Evolutionary conservation across 2,888 invertebrate species (phyloP).

Genomic region (Pammene aurita): DNA sequence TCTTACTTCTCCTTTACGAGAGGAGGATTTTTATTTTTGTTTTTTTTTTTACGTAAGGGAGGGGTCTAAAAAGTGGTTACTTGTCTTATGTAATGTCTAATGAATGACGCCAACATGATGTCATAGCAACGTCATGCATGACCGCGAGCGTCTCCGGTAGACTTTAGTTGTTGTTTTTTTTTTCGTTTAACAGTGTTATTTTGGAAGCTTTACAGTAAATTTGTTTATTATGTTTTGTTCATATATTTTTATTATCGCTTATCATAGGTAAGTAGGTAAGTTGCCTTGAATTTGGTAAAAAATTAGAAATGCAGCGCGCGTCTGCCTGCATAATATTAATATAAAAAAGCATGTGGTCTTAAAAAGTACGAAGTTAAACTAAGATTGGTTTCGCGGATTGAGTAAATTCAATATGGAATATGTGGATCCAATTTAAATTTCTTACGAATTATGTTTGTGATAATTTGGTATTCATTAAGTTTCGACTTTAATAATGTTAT

Average conservation of each 20-base stretch:
- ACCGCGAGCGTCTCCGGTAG: conserved; percentile 12
- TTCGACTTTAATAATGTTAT: conserved; percentile 19
- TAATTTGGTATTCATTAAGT: conserved; percentile 37
- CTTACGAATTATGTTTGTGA: conserved; percentile 39
- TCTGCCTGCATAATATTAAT: no score
- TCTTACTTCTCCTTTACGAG: no score
- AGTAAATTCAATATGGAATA: conserved; percentile 14
- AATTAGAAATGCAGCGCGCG: no score
- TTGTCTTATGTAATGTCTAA: no score
- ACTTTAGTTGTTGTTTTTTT: conserved; percentile 2
- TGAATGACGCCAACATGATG: background rate
- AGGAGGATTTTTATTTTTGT: no score
- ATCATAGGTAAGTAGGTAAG: background rate
- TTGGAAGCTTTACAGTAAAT: conserved; percentile 15
- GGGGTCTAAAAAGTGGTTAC: no score
- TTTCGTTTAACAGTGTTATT: conserved; percentile 1
- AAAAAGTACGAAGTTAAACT: background rate
- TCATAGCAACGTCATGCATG: background rate
- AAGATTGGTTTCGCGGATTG: background rate
- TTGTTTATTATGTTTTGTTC: conserved; percentile 14
- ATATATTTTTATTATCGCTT: conserved; percentile 7
- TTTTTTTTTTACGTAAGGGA: no score
- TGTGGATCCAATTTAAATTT: conserved; percentile 9
- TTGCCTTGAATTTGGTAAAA: background rate
- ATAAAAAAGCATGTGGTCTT: background rate